Percentiles rank a stretch among this genome's conserved stretches.
Evolutionary conservation across 37 sponge, comb jelly and placozoan species (phyloP).

Genomic region (Mnemiopsis leidyi): DNA sequence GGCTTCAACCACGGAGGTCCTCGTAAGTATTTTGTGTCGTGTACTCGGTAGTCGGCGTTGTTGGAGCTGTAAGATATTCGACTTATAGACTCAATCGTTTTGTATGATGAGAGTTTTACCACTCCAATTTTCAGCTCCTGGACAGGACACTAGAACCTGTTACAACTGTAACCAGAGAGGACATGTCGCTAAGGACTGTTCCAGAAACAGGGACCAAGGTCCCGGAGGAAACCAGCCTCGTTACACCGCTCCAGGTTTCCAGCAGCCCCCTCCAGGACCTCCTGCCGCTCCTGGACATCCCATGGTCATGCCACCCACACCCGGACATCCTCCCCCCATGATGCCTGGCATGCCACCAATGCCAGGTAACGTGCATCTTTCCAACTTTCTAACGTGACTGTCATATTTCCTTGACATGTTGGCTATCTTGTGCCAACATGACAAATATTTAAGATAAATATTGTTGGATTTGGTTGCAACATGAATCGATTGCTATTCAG

Average conservation of each 20-base stretch:
- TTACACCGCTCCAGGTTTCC: neutral
- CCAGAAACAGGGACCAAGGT: neutral
- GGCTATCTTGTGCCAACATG: no score
- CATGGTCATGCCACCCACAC: neutral
- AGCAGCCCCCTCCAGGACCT: slow-evolving; percentile 19
- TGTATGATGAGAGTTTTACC: no score
- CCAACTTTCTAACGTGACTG: no score
- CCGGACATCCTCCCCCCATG: slow-evolving; percentile 39
- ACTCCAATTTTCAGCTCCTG: neutral
- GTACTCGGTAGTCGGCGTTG: no score
- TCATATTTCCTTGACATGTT: no score
- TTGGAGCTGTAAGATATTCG: no score
- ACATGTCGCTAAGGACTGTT: slow-evolving; percentile 41
- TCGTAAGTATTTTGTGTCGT: neutral
- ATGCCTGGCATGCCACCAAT: slow-evolving; percentile 38
- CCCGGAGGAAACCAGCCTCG: neutral
- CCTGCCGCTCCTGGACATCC: slow-evolving; percentile 15
- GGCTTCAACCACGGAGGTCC: neutral
- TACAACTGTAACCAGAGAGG: slow-evolving; percentile 54
- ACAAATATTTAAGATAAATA: no score
- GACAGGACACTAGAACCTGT: neutral
- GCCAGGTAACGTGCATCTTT: no score
- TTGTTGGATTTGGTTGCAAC: no score
- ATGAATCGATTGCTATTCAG: no score
- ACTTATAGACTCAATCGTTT: no score